phyloP scores from a whole-genome alignment of 1,140 invertebrate species.

The Drosophila chauvacae region DNA sequence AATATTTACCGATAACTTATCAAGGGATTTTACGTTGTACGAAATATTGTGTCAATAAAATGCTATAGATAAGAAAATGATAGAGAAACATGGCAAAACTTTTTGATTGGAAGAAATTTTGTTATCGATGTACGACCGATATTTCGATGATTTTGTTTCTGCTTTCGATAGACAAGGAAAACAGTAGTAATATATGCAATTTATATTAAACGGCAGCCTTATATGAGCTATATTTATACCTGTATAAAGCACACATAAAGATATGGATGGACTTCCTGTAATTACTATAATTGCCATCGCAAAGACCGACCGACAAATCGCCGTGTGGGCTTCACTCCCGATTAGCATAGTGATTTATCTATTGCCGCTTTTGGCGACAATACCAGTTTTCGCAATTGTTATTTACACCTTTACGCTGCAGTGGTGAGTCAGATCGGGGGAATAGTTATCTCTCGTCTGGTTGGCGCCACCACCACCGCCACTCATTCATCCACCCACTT shows the following conservation, averaged over 20 bases:
- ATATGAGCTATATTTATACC: neutral
- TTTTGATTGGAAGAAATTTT: neutral
- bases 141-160: neutral
- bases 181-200: neutral
- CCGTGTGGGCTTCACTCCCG: slow-evolving; percentile 16
- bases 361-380: slow-evolving; percentile 24
- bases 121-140: neutral
- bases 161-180: neutral
- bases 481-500: slow-evolving; percentile 19
- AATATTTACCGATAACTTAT: neutral
- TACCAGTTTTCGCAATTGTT: slow-evolving; percentile 20
- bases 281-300: slow-evolving; percentile 37
- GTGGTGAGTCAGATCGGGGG: slow-evolving; percentile 31
- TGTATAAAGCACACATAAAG: neutral
- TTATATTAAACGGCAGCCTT: neutral
- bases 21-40: neutral
- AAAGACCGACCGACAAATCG: slow-evolving; percentile 2
- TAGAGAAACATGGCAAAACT: too few relatives aligned
- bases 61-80: neutral
- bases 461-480: slow-evolving; percentile 32
- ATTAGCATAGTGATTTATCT: slow-evolving; percentile 39
- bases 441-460: slow-evolving; percentile 21
- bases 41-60: neutral
- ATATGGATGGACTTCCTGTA: slow-evolving; percentile 28
- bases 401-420: neutral